phyloP scores from a whole-genome alignment of 2,113 vertebrate species.

The Patagioenas fasciata region DNA sequence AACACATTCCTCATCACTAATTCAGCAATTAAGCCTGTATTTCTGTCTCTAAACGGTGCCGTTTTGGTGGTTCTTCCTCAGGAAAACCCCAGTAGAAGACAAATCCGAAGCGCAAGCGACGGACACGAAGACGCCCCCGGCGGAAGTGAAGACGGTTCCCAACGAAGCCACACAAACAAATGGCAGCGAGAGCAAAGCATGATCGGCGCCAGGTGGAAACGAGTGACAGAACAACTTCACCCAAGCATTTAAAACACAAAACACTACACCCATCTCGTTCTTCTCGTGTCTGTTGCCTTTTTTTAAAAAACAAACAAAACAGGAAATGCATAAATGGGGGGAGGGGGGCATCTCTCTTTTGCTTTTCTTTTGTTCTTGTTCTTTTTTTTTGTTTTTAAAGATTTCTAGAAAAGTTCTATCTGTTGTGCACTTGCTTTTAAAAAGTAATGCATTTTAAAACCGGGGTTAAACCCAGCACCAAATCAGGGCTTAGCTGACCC shows the following conservation, averaged over 20 bases:
- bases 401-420: conserved; percentile 81
- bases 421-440: conserved; percentile 83
- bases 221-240: conserved; percentile 77
- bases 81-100: conserved; percentile 85
- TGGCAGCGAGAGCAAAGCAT: conserved; percentile 89
- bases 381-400: conserved; percentile 54
- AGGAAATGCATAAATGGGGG: conserved; percentile 58
- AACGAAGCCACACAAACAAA: conserved; percentile 92
- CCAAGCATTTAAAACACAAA: conserved; percentile 73
- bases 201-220: conserved; percentile 73
- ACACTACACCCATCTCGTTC: conserved; percentile 79
- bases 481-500: conserved; percentile 70
- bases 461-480: conserved; percentile 73
- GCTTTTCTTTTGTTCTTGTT: conserved; percentile 6
- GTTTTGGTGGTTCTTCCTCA: conserved; percentile 65
- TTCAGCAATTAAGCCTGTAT: fast-evolving
- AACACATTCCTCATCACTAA: fast-evolving
- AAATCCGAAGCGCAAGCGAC: conserved; percentile 81
- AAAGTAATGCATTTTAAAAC: conserved; percentile 60
- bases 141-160: conserved; percentile 87
- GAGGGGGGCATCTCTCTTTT: conserved; percentile 4
- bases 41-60: conserved; percentile 35
- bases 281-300: conserved; percentile 92
- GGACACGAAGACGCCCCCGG: conserved; percentile 80
- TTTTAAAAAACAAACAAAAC: conserved; percentile 67